A percentile compares a stretch with the other conserved stretches of the same genome.
Evolutionary conservation across 2,888 invertebrate species (phyloP).

Genomic region (Drosophila testacea): DNA sequence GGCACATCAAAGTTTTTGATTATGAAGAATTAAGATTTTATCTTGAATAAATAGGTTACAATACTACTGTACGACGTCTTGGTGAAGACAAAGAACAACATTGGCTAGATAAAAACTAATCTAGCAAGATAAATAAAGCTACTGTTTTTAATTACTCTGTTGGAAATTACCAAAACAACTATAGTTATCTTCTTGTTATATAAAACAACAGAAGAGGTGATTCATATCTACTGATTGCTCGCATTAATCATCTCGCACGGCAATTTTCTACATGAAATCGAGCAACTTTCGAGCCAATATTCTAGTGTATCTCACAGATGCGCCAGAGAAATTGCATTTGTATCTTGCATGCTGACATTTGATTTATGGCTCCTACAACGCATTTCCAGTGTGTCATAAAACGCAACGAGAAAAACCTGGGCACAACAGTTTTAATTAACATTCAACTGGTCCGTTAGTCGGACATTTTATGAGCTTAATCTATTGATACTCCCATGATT

Average conservation of each 20-base stretch:
- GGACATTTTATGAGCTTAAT: conserved; percentile 8
- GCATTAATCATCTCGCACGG: conserved; percentile 45
- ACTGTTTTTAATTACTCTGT: not conserved
- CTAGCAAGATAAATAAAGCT: conserved; percentile 11
- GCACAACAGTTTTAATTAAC: conserved; percentile 38
- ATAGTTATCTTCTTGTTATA: not conserved
- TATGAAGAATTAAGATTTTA: not conserved
- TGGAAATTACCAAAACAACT: not conserved
- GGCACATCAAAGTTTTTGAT: not conserved
- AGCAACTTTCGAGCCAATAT: conserved; percentile 1
- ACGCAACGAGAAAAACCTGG: conserved; percentile 17
- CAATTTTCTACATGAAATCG: conserved; percentile 41
- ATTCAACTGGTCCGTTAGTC: conserved; percentile 8
- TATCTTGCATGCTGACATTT: conserved; percentile 33
- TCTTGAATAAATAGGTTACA: not conserved
- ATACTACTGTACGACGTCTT: not conserved
- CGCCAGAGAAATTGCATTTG: conserved; percentile 49
- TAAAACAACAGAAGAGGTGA: conserved; percentile 12
- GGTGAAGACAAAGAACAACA: not conserved
- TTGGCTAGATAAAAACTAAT: conserved; percentile 1
- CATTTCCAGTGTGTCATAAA: conserved; percentile 32
- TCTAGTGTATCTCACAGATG: conserved; percentile 29
- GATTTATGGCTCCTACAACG: conserved; percentile 51
- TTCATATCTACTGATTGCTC: conserved; percentile 36
- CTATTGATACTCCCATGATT: conserved; percentile 33